These are phyloP conservation scores for Nasua narica DNA, from an alignment of 2,797 vertebrate genomes.

Conservation along the genomic window DNA sequence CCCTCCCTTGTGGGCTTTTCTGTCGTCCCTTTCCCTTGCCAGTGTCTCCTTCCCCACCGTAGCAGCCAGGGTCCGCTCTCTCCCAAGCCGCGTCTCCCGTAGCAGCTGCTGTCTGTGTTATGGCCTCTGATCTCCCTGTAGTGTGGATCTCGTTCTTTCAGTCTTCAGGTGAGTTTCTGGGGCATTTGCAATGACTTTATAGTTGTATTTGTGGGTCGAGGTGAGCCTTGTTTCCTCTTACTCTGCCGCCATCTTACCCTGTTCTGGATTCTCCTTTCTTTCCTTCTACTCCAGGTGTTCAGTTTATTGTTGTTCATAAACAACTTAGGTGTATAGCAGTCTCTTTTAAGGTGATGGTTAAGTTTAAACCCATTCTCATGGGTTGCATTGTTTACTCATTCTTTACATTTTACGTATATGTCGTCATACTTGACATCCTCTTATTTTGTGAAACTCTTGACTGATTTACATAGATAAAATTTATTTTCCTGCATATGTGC, in stretches of 20 bases:
- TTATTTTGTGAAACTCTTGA: not conserved
- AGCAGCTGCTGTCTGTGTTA: not conserved
- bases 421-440: not conserved
- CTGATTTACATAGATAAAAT: not conserved
- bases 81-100: not conserved
- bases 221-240: not conserved
- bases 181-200: not conserved
- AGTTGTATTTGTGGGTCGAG: not conserved
- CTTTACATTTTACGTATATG: not conserved
- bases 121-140: not conserved
- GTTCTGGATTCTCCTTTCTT: not conserved
- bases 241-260: not conserved
- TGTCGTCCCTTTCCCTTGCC: not conserved
- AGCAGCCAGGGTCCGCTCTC: not conserved
- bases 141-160: not conserved
- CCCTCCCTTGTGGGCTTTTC: not conserved
- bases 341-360: not conserved
- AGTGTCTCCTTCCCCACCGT: not conserved
- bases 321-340: not conserved
- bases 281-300: not conserved
- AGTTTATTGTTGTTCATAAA: not conserved
- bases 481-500: not conserved
- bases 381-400: not conserved
- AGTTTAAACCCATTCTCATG: not conserved
- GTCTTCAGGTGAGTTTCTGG: not conserved